phyloP scores from a whole-genome alignment of 1,140 invertebrate genomes.

The Dreissena polymorpha region DNA sequence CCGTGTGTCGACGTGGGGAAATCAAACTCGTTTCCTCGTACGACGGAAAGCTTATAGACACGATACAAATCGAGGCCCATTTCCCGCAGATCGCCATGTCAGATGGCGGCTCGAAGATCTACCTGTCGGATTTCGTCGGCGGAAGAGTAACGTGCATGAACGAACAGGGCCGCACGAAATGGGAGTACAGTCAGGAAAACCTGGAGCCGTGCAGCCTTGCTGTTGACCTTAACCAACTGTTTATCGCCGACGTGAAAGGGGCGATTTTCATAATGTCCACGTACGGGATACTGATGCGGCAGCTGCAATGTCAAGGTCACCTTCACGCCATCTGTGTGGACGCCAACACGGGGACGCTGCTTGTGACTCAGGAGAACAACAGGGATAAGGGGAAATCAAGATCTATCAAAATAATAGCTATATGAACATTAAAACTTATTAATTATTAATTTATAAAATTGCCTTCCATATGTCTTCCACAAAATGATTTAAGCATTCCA shows the following conservation, averaged over 20 bases:
- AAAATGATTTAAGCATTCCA: too few relatives aligned
- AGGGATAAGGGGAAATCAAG: conserved; percentile 42
- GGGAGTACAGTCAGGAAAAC: conserved; percentile 46
- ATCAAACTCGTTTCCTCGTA: conserved; percentile 24
- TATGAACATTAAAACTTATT: not conserved
- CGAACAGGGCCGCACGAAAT: conserved; percentile 26
- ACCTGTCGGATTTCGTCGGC: conserved; percentile 41
- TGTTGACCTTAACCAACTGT: conserved; percentile 46
- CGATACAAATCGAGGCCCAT: conserved; percentile 48
- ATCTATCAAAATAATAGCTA: conserved; percentile 34
- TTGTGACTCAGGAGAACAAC: conserved; percentile 38
- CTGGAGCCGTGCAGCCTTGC: conserved; percentile 42
- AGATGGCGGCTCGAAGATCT: conserved; percentile 44
- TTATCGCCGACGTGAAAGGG: conserved; percentile 49
- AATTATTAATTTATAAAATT: too few relatives aligned
- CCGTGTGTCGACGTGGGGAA: conserved; percentile 45
- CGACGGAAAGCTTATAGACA: conserved; percentile 14
- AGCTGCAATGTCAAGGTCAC: conserved; percentile 27
- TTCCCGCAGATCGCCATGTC: conserved; percentile 53
- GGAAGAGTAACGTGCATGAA: conserved; percentile 46
- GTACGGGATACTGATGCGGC: conserved; percentile 37
- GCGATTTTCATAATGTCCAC: conserved; percentile 42
- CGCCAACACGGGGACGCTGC: conserved; percentile 32
- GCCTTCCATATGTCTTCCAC: too few relatives aligned
- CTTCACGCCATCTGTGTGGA: conserved; percentile 30